phyloP scores from a whole-genome alignment of 2,888 invertebrate genomes.

The Ectemnius cavifrons region DNA sequence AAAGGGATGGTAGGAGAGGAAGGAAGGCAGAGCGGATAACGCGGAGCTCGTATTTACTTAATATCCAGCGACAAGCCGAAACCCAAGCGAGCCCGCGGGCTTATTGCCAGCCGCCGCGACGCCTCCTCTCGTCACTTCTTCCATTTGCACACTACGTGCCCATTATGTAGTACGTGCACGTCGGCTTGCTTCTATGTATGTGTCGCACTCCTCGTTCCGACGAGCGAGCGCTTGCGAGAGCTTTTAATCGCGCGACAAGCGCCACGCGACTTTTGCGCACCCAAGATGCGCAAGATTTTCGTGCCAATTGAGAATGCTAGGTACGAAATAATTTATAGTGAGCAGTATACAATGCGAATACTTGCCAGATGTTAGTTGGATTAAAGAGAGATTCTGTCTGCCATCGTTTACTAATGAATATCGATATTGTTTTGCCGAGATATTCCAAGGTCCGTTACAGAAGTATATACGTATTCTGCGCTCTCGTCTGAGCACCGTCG shows the following conservation, averaged over 20 bases:
- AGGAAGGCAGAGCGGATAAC: neutral
- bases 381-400: too few species aligned
- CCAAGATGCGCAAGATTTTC: too few species aligned
- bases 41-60: conserved; percentile 66
- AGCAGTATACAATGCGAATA: too few species aligned
- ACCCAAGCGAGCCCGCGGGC: conserved; percentile 64
- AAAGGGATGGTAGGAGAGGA: too few species aligned
- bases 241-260: conserved; percentile 22
- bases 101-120: conserved; percentile 66
- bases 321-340: too few species aligned
- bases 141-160: conserved; percentile 47
- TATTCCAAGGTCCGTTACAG: too few species aligned
- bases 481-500: too few species aligned
- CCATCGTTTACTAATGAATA: too few species aligned
- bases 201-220: conserved; percentile 15
- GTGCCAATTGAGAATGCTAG: too few species aligned
- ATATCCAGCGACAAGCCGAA: conserved; percentile 65
- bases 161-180: conserved; percentile 35
- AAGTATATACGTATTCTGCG: too few species aligned
- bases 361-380: too few species aligned
- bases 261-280: conserved; percentile 32
- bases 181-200: conserved; percentile 18
- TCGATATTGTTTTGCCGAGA: too few species aligned
- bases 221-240: neutral
- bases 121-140: conserved; percentile 54